A percentile compares a stretch with the other conserved stretches of the same genome.
Conservation (phyloP, 2,113 vertebrate species). For the Chloropsis cyanopogon region DNA sequence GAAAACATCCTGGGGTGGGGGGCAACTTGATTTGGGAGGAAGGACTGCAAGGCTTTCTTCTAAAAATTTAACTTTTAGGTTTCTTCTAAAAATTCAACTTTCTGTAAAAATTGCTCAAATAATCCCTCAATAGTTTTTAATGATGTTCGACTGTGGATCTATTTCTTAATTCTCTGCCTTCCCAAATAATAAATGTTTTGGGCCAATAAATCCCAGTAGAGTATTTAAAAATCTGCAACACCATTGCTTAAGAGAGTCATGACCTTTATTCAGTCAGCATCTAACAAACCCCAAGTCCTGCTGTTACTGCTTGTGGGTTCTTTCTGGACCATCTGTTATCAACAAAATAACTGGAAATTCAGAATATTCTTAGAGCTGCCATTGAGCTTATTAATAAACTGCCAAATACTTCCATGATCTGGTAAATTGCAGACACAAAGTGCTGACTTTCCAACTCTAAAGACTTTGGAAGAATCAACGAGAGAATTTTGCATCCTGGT, state of each 20-base stretch:
- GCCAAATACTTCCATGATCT: background rate
- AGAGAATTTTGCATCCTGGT: background rate
- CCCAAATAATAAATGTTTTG: background rate
- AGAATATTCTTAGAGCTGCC: background rate
- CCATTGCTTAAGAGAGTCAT: constrained; percentile 8
- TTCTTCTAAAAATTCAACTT: background rate
- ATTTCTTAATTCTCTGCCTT: background rate
- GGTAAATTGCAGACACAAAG: background rate
- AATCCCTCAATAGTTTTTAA: background rate
- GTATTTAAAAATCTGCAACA: background rate
- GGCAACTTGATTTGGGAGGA: background rate
- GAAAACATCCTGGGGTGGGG: background rate
- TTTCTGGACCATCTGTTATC: constrained; percentile 36
- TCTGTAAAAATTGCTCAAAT: background rate
- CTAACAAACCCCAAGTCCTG: constrained; percentile 8
- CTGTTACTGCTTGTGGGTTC: constrained; percentile 15
- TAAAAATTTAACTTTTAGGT: background rate
- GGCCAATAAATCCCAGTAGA: background rate
- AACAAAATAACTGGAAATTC: background rate
- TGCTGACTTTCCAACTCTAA: background rate
- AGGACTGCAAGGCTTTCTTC: background rate
- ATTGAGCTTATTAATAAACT: background rate
- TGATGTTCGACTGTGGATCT: background rate
- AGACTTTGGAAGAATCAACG: background rate
- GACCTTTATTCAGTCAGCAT: constrained; percentile 28